Evolutionary conservation across 2,113 vertebrate species (phyloP), one percentile per base, ranked within the genome.

Genomic region (Labeo rohita): DNA sequence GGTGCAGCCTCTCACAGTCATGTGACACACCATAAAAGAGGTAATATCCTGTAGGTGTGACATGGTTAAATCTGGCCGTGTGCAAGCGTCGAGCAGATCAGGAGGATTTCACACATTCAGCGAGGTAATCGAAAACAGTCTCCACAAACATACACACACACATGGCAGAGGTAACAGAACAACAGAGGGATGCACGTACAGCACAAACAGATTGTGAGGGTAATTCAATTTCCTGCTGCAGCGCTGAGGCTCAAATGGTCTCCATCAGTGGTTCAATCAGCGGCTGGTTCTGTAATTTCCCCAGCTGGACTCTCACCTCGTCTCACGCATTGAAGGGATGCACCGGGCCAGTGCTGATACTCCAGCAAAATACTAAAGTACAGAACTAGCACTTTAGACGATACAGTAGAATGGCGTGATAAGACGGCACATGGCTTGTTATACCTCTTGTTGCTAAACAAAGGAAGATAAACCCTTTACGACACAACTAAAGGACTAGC

Each of bases 181-280:
- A 84, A 70, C 50, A 56, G n/a, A 72, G 72, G 72, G 52, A 15
- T 80, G 84, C 75, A 78, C 84, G 65, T 83, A 3, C 59, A 52
- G 72, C 34, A 52, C 54, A 72, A 79, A 92, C 89, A 93, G 91
- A 94, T 89, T 63, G 45, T 86, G 87, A 85, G 88, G 85, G 81
- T 93, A 90, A 94, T 94, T 92, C 90, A 89, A 94, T 94, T 91
- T 94, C 91, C 92, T 90, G 54, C 88, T 86, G 81, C 90, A 88
- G 90, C 87, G 80, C 83, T 43, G 87, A 83, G 87, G 85, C 84
- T 90, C 89, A 92, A 91, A 92, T 90, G 88, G 88, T 88, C 87
- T 88, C 90, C 88, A 92, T 94, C 91, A 92, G 91, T 52, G 85
- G 90, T 93, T 90, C 92, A 91, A 89, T 85, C 90, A 94, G 90